These are phyloP conservation scores for Siphamia tubifer DNA, from an alignment of 2,113 vertebrate species.

Conservation along the genomic window DNA sequence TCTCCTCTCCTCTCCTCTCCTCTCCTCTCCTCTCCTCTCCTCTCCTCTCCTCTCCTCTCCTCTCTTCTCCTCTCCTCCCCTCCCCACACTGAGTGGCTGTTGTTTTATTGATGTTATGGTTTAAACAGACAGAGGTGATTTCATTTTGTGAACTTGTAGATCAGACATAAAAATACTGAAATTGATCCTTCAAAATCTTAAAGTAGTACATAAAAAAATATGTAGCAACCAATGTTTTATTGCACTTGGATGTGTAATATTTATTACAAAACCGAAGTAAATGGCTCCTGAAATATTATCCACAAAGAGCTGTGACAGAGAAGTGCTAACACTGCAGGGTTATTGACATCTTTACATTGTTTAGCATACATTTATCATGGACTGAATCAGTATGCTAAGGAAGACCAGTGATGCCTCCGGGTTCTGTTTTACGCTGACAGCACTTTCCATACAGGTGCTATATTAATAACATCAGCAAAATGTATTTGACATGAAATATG, in stretches of 20 bases:
- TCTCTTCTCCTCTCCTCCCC: no score
- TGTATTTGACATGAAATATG: not conserved
- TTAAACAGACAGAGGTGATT: no score
- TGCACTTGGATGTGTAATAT: not conserved
- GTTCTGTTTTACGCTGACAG: conserved; percentile 15
- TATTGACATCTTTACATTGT: conserved; percentile 6
- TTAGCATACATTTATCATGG: conserved; percentile 3
- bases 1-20: no score
- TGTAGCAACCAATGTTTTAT: not conserved
- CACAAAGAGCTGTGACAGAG: not conserved
- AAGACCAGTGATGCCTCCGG: not conserved
- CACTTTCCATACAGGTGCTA: not conserved
- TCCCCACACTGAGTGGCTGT: no score
- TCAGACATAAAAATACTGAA: conserved; percentile 1
- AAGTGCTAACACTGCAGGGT: not conserved
- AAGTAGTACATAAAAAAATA: not conserved
- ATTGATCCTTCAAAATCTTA: not conserved
- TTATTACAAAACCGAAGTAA: not conserved
- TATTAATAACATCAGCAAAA: conserved; percentile 3
- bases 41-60: no score
- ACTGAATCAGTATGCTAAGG: not conserved
- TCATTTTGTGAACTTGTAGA: no score
- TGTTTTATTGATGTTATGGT: no score
- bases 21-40: no score
- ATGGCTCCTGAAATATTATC: conserved; percentile 8